These are phyloP conservation scores for Teleiodes luculella DNA, from an alignment of 2,888 invertebrate species.

Conservation along the genomic window DNA sequence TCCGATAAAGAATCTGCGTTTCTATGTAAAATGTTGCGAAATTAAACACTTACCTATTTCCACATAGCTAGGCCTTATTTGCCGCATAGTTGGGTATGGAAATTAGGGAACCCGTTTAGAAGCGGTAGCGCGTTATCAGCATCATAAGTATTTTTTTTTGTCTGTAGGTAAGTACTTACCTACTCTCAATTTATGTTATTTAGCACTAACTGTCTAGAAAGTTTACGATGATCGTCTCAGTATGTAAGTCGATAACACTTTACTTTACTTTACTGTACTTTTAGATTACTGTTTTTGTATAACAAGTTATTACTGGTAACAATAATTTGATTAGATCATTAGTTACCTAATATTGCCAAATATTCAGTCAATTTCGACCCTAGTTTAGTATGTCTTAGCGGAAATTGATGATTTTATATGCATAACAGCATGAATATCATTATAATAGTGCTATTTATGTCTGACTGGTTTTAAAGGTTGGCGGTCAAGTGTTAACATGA, in stretches of 20 bases:
- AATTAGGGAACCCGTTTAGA: neutral
- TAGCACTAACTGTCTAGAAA: neutral
- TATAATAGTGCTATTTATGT: neutral
- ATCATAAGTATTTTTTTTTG: neutral
- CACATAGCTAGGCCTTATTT: neutral
- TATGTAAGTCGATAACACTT: neutral
- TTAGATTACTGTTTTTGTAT: too few species aligned
- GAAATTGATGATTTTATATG: neutral
- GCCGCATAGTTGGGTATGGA: neutral
- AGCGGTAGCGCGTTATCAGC: neutral
- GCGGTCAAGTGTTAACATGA: neutral
- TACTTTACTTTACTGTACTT: too few species aligned
- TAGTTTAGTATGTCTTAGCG: neutral
- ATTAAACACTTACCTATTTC: constrained; percentile 8
- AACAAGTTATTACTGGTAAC: too few species aligned
- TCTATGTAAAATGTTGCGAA: constrained; percentile 22
- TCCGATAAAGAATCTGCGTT: constrained; percentile 30
- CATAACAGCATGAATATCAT: too few species aligned
- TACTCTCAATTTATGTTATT: neutral
- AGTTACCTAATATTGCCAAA: neutral
- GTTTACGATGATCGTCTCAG: neutral
- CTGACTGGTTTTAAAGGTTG: neutral
- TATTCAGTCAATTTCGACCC: too few species aligned
- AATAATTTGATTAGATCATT: neutral
- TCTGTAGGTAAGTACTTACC: too few species aligned